These are phyloP conservation scores for Drosophila chauvacae DNA, from an alignment of 1,140 invertebrate species.

Conservation along the genomic window DNA sequence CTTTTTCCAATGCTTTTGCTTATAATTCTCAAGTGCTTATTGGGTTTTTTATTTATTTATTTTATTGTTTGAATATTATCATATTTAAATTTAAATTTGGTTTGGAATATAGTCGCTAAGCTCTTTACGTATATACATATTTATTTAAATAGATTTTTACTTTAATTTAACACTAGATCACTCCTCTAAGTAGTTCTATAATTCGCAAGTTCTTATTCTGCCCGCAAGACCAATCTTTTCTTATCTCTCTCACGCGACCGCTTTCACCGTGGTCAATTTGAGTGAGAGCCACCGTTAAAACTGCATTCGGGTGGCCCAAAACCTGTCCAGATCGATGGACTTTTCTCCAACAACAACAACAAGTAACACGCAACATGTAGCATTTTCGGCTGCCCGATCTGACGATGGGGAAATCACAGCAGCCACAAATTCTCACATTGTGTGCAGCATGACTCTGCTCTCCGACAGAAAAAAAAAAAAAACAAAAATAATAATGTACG, in stretches of 20 bases:
- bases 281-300: slow-evolving; percentile 24
- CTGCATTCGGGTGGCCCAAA: slow-evolving; percentile 24
- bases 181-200: background rate
- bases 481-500: slow-evolving; percentile 22
- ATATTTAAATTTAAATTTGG: background rate
- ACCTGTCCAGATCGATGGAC: slow-evolving; percentile 36
- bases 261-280: slow-evolving; percentile 20
- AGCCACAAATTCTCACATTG: slow-evolving; percentile 27
- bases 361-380: slow-evolving; percentile 33
- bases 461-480: slow-evolving; percentile 16
- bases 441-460: slow-evolving; percentile 31
- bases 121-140: background rate
- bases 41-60: too few species aligned
- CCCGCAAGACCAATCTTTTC: background rate
- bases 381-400: slow-evolving; percentile 11
- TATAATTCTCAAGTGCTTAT: too few species aligned
- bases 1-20: too few species aligned
- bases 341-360: slow-evolving; percentile 13
- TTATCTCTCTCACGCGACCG: slow-evolving; percentile 2
- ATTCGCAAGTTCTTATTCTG: slow-evolving; percentile 19
- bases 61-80: background rate
- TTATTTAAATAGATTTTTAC: background rate
- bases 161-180: too few species aligned
- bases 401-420: slow-evolving; percentile 21
- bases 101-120: background rate